Conservation (phyloP, 2,797 vertebrate species). For the Chrysolophus pictus region DNA sequence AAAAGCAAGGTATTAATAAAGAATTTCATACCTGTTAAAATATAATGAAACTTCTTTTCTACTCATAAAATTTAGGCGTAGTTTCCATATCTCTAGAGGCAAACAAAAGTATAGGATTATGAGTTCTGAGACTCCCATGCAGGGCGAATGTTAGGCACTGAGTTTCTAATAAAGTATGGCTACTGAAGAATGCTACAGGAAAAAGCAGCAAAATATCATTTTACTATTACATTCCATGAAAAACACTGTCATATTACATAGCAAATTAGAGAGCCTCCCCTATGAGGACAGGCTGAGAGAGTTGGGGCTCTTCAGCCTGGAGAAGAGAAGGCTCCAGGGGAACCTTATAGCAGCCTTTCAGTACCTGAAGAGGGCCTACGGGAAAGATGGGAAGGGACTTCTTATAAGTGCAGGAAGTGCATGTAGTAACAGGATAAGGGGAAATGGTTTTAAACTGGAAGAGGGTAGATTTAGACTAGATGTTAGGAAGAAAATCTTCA, state of each 20-base stretch:
- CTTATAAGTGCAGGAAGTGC: too few relatives aligned
- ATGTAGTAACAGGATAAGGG: too few relatives aligned
- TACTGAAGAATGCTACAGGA: neutral
- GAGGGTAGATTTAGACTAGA: too few relatives aligned
- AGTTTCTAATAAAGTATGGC: neutral
- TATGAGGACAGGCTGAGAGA: too few relatives aligned
- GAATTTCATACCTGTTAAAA: neutral
- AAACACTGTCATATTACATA: neutral
- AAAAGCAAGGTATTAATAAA: fast-evolving
- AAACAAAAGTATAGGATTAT: neutral
- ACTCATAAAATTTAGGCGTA: neutral
- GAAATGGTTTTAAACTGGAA: too few relatives aligned
- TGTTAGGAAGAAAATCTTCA: too few relatives aligned
- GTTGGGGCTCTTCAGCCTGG: too few relatives aligned
- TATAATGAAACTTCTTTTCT: neutral
- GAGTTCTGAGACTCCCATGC: neutral
- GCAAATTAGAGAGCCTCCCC: neutral
- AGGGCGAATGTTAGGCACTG: neutral
- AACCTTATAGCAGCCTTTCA: too few relatives aligned
- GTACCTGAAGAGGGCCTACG: too few relatives aligned
- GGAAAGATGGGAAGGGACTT: too few relatives aligned
- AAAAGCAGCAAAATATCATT: neutral
- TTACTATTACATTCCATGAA: neutral
- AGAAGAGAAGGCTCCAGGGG: too few relatives aligned
- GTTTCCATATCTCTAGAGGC: neutral